These are phyloP conservation scores for Halichoerus grypus DNA, from an alignment of 2,113 vertebrate genomes.

Conservation along the genomic window DNA sequence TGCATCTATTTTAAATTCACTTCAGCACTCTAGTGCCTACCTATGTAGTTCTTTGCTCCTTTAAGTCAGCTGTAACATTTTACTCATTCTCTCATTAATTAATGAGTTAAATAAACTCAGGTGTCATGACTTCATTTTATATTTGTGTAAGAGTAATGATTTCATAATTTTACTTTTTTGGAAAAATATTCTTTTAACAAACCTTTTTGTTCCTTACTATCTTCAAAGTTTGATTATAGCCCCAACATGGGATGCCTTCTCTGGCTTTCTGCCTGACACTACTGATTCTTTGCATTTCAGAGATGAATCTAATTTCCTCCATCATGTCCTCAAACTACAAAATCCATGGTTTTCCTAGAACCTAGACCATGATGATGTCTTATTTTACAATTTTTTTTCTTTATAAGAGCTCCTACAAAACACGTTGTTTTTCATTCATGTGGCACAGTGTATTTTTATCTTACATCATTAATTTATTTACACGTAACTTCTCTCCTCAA, in stretches of 20 bases:
- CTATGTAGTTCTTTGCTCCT: neutral
- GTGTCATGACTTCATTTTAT: conserved; percentile 3
- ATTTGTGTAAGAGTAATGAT: conserved; percentile 6
- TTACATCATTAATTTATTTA: neutral
- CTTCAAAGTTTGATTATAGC: neutral
- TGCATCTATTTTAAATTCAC: neutral
- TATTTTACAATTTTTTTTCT: neutral
- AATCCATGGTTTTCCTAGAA: neutral
- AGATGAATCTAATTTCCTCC: neutral
- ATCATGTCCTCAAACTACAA: neutral
- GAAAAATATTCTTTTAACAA: neutral
- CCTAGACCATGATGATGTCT: neutral
- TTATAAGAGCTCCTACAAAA: neutral
- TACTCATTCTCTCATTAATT: neutral
- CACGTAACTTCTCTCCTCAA: neutral
- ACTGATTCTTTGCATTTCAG: neutral
- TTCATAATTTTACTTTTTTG: neutral
- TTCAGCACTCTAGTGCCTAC: neutral
- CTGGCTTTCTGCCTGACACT: neutral
- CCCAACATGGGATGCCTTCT: neutral
- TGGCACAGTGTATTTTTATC: neutral
- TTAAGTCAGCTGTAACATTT: neutral
- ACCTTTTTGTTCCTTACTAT: neutral
- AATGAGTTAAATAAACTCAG: neutral
- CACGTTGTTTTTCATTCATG: neutral